phyloP scores from a whole-genome alignment of 2,888 invertebrate genomes.

The Drosophila multiciliata region DNA sequence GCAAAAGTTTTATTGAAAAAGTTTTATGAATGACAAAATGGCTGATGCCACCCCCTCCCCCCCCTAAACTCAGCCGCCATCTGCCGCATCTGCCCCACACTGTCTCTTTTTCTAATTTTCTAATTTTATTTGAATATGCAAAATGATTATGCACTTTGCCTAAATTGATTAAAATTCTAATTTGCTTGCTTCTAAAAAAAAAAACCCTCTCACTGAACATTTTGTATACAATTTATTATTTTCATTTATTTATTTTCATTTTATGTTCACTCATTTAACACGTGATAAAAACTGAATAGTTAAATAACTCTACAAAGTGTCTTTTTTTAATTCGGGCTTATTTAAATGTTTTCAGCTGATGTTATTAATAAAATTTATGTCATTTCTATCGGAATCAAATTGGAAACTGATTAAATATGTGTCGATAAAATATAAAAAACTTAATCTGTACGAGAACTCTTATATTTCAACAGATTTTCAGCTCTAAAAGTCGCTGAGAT shows the following conservation, averaged over 20 bases:
- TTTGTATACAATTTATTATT: neutral
- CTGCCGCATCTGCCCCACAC: neutral
- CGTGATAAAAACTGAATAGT: neutral
- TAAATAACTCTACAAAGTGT: accelerated
- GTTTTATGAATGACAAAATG: conserved; percentile 75
- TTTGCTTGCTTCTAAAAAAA: neutral
- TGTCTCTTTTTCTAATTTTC: neutral
- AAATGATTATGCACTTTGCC: conserved; percentile 28
- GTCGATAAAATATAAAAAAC: neutral
- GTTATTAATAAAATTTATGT: neutral
- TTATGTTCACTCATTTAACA: neutral
- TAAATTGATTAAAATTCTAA: neutral
- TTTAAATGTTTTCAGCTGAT: neutral
- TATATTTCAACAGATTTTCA: neutral
- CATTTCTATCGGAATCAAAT: neutral
- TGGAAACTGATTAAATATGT: neutral
- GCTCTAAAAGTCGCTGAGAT: neutral
- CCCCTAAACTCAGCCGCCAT: neutral
- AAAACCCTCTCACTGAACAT: neutral
- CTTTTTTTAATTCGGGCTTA: neutral
- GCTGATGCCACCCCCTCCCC: conserved; percentile 20
- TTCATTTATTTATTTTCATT: neutral
- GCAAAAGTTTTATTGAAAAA: conserved; percentile 78
- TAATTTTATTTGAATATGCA: conserved; percentile 12
- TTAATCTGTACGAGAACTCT: neutral